These are phyloP conservation scores for Bombus cullumanus DNA, from an alignment of 1,140 invertebrate species.

Conservation along the genomic window DNA sequence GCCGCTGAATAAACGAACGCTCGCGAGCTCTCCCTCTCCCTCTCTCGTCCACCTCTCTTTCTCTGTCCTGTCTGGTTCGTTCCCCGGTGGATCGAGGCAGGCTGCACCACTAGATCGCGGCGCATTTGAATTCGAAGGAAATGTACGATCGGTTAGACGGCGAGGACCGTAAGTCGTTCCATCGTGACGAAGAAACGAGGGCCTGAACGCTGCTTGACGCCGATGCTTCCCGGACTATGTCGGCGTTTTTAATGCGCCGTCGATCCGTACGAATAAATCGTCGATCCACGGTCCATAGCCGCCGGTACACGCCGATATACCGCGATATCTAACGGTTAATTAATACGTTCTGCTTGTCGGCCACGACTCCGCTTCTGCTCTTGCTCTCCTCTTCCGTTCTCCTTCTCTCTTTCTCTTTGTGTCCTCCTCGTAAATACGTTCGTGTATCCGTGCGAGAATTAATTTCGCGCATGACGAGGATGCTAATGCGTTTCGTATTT, in stretches of 20 bases:
- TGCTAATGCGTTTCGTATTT: conserved; percentile 16
- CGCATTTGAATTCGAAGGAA: conserved; percentile 75
- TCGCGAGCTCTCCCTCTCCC: conserved; percentile 39
- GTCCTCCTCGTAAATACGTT: too few relatives aligned
- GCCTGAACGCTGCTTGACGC: conserved; percentile 38
- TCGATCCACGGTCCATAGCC: background rate
- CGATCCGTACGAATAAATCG: conserved; percentile 31
- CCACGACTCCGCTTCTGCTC: background rate
- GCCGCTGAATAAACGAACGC: conserved; percentile 58
- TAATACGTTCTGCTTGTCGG: conserved; percentile 43
- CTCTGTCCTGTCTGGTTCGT: conserved; percentile 11
- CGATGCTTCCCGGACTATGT: conserved; percentile 44
- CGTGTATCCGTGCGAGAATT: background rate
- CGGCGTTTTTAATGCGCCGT: conserved; percentile 40
- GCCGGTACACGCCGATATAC: background rate
- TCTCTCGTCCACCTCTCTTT: background rate
- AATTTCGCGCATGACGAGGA: conserved; percentile 7
- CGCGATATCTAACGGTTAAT: conserved; percentile 46
- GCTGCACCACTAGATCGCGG: conserved; percentile 64
- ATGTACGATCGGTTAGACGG: conserved; percentile 58
- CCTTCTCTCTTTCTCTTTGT: background rate
- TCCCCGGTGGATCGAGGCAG: conserved; percentile 20
- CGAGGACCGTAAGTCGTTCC: conserved; percentile 51
- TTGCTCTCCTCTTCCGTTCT: background rate
- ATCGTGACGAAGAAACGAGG: conserved; percentile 57